phyloP scores from a whole-genome alignment of 1,140 invertebrate species.

The Belonocnema kinseyi region DNA sequence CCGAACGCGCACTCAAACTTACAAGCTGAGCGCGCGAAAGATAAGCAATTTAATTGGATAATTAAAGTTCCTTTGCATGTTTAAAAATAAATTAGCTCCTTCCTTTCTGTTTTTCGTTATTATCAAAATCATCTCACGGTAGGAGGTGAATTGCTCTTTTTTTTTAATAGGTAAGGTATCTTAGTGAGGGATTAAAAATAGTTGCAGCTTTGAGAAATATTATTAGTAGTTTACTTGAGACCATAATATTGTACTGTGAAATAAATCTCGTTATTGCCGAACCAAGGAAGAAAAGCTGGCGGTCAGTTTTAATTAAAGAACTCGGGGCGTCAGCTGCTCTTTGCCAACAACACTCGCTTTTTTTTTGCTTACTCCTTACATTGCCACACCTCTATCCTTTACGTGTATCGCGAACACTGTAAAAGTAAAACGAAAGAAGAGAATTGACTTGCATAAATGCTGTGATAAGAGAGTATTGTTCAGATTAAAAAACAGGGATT shows the following conservation, averaged over 20 bases:
- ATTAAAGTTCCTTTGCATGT: background rate
- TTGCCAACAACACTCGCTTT: conserved; percentile 55
- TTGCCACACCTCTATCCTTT: conserved; percentile 56
- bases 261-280: conserved; percentile 69
- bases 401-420: conserved; percentile 49
- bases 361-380: conserved; percentile 41
- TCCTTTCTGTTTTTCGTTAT: background rate
- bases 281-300: conserved; percentile 64
- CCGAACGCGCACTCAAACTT: too few relatives aligned
- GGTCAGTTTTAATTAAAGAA: conserved; percentile 73
- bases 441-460: background rate
- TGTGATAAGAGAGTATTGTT: background rate
- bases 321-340: conserved; percentile 69
- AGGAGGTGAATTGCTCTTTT: too few relatives aligned
- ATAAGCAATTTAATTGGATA: background rate
- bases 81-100: conserved; percentile 2
- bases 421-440: conserved; percentile 38
- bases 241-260: conserved; percentile 15
- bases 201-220: background rate
- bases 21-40: too few relatives aligned
- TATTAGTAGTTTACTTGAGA: conserved; percentile 2
- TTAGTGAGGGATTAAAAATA: too few relatives aligned
- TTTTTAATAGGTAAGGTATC: too few relatives aligned
- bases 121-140: background rate
- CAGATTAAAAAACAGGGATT: too few relatives aligned